Evolutionary conservation across 2,113 vertebrate species (phyloP), one percentile per base, ranked within the genome.

Genomic region (Bos javanicus): DNA sequence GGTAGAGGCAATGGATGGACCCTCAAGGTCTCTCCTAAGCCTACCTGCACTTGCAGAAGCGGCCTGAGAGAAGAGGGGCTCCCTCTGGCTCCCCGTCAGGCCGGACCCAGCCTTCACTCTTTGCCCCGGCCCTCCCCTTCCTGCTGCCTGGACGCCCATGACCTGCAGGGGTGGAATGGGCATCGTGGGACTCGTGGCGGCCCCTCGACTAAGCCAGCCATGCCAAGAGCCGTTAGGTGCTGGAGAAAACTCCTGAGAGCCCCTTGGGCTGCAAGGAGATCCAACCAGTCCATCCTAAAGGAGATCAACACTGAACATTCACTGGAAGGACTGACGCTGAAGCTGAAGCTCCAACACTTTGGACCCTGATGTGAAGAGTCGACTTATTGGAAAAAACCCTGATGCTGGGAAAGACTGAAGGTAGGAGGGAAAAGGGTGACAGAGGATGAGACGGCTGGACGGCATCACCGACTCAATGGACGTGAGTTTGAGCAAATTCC

Each of bases 1-100:
- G 59, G 12, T 0, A 4, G 59, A 4, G 36, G 21, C 28, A 6
- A 5, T 10, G 17, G 26, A 30, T 21, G 0, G 30, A 48, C 28
- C 36, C 26, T 16, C n/a, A 17, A 28, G 23, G 4, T 17, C 13
- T 33, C 15, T 11, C 46, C 28, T 19, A 16, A 48, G 80, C 21
- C 59, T 30, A 36, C 19, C 36, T 13, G 12, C 26, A 3, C 33
- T 21, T 23, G 33, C 6, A 8, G 16, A 28, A 43, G 64, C 10
- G 54, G 48, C 30, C 60, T 6, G 33, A n/a, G 56, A 52, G 33
- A 39, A 17, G 5, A 30, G 48, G 39, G 23, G 25, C 7, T 48
- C 33, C 62, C 0, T 3, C n/a, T 39, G 19, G 56, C 25, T 15
- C 50, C 33, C 12, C 28, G 3, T 1, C 17, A 9, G 78, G 33